These are phyloP conservation scores for Puma concolor DNA, from an alignment of 2,113 vertebrate species.

Conservation along the genomic window DNA sequence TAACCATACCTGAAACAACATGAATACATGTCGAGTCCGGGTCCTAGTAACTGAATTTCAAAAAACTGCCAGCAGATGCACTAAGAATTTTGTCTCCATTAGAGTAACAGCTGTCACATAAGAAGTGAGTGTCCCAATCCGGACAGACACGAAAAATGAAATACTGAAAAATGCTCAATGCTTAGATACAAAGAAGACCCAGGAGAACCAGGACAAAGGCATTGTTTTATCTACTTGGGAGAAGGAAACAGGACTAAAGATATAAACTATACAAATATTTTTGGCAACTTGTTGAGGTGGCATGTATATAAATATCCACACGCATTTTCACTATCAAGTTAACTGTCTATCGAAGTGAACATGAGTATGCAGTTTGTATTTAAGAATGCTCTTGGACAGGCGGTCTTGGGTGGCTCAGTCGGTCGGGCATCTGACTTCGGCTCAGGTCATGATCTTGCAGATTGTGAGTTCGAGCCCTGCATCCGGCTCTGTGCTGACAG, in stretches of 20 bases:
- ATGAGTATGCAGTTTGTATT: not conserved
- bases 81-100: not conserved
- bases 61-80: not conserved
- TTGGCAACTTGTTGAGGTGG: not conserved
- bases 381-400: not conserved
- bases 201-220: not conserved
- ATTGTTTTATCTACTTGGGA: not conserved
- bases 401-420: not conserved
- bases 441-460: too few species aligned
- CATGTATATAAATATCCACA: too few species aligned
- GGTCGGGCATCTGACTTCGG: not conserved
- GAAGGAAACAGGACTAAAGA: not conserved
- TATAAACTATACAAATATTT: not conserved
- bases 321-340: not conserved
- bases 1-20: not conserved
- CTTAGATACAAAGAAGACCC: not conserved
- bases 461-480: too few species aligned
- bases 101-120: not conserved
- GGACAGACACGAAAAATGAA: not conserved
- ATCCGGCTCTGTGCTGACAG: too few species aligned
- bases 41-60: not conserved
- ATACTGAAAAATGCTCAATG: not conserved
- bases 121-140: not conserved
- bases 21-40: not conserved
- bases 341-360: not conserved